These are phyloP conservation scores for Kobus ellipsiprymnus DNA, from an alignment of 2,113 vertebrate genomes.

Conservation along the genomic window DNA sequence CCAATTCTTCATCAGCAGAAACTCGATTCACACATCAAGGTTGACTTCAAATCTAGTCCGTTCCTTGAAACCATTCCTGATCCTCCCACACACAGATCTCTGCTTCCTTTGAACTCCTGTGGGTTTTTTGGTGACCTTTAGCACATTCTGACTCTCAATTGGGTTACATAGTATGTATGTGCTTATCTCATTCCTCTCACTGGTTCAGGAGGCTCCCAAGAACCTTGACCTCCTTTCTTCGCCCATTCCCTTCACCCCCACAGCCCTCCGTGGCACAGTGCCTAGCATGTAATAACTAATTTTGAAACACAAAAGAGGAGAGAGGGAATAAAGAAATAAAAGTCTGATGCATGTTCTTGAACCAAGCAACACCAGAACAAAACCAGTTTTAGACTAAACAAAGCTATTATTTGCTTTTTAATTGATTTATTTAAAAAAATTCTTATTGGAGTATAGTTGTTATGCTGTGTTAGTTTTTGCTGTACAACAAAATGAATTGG, in stretches of 20 bases:
- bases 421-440: background rate
- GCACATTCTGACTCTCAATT: background rate
- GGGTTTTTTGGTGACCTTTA: background rate
- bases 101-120: background rate
- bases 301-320: background rate
- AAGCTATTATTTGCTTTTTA: background rate
- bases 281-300: background rate
- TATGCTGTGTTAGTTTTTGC: background rate
- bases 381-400: background rate
- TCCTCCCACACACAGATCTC: background rate
- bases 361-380: background rate
- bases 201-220: background rate
- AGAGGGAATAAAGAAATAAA: background rate
- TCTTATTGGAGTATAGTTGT: background rate
- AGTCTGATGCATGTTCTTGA: background rate
- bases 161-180: fast-evolving
- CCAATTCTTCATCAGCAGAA: background rate
- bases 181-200: background rate
- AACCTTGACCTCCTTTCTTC: background rate
- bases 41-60: background rate
- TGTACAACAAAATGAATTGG: background rate
- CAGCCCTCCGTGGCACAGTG: background rate
- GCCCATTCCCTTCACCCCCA: background rate
- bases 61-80: background rate
- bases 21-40: background rate